A percentile compares a stretch with the other conserved stretches of the same genome.
phyloP scores from a whole-genome alignment of 2,113 vertebrate species.

The Vanacampus margaritifer region DNA sequence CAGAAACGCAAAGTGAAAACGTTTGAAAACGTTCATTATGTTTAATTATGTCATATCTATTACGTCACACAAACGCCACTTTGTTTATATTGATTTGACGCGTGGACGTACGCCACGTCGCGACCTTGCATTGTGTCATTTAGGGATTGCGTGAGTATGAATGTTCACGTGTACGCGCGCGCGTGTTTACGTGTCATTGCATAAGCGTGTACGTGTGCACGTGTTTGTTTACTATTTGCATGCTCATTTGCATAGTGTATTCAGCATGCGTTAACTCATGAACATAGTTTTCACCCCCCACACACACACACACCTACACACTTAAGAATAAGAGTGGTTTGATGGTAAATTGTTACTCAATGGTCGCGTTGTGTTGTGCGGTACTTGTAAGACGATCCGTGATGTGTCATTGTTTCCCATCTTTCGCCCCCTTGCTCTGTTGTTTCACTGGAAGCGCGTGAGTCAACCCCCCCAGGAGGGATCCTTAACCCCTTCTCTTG shows the following conservation, averaged over 20 bases:
- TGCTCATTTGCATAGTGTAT: too few relatives aligned
- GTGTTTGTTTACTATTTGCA: not conserved
- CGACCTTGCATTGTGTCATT: not conserved
- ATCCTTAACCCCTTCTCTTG: not conserved
- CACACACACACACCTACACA: slow-evolving; percentile 25
- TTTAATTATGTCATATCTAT: not conserved
- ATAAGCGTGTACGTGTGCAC: not conserved
- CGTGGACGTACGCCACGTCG: not conserved
- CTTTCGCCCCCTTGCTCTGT: slow-evolving; percentile 43
- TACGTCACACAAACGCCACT: not conserved
- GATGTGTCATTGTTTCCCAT: slow-evolving; percentile 69
- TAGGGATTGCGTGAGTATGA: too few relatives aligned
- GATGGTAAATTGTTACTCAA: slow-evolving; percentile 68
- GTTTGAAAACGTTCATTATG: not conserved
- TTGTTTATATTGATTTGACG: not conserved
- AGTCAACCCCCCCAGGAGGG: slow-evolving; percentile 40
- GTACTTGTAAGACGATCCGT: slow-evolving; percentile 61
- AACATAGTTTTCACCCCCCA: slow-evolving; percentile 9
- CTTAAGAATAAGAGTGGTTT: slow-evolving; percentile 56
- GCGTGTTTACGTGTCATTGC: too few relatives aligned
- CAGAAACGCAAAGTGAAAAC: not conserved
- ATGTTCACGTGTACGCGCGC: too few relatives aligned
- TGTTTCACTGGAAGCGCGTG: slow-evolving; percentile 54
- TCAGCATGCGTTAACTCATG: too few relatives aligned
- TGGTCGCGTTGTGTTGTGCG: slow-evolving; percentile 32